Base-by-base conservation (phyloP, 1,140 invertebrate genomes). In the Leguminivora glycinivorella region DNA sequence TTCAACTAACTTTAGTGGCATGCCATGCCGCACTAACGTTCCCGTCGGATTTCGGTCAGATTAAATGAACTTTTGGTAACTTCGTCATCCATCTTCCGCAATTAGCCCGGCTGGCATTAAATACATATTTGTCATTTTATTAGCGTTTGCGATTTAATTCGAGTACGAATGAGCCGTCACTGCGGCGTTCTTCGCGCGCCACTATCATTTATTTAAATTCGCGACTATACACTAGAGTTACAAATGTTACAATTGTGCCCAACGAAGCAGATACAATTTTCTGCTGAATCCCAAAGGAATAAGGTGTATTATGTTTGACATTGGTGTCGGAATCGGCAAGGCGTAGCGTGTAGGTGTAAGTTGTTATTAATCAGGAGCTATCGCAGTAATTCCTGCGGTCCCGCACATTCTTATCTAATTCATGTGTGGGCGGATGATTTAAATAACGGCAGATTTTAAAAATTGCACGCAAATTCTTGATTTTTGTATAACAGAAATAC, bases 161-260 rank as follows among this genome's bases (percentile, higher is more conserved):
- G 47, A 52, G 47, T 9, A 19, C n/a, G 17, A 52, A 52, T 52
- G 47, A 52, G 47, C 47, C 6, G 47, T 52, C 47, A 29, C 26
- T 58, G n/a, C 56, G 14, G 26, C 26, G 58, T 29, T 22, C 58
- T 12, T 25, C 24, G 6, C 22, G 56, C 22, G 24, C 24, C 26
- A 9, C 14, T 17, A 31, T 63, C n/a, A 63, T 63, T 63, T 26
- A n/a, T 63, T 29, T 29, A 31, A 63, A 63, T 63, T 63, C 26
- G 26, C 58, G 58, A 63, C 58, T 26, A 26, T 34, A 31, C 58
- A 19, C 14, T 31, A 63, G 25, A 17, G 47, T 52, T n/a, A n/a
- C n/a, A n/a, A n/a, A n/a, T n/a, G n/a, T n/a, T n/a, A 19, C 17
- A 52, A 19, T 19, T 19, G 47, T 19, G 22, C 14, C 22, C 17